These are phyloP conservation scores for Uloborus diversus DNA, from an alignment of 1,140 invertebrate genomes.

Conservation along the genomic window DNA sequence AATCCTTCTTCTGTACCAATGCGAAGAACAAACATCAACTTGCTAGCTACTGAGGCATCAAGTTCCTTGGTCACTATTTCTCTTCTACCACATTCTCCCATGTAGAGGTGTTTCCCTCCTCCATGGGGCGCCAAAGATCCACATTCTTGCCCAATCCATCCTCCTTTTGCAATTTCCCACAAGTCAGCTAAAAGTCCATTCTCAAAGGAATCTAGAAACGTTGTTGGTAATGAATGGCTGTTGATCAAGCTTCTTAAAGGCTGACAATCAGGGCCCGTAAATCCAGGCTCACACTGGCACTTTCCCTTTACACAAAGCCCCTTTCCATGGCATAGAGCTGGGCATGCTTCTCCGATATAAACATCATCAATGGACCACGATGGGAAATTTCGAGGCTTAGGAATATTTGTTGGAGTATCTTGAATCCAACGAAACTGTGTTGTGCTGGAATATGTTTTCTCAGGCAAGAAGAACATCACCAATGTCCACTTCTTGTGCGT, in stretches of 20 bases:
- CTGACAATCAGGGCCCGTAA: slow-evolving; percentile 62
- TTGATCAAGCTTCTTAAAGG: slow-evolving; percentile 48
- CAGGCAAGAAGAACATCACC: slow-evolving; percentile 64
- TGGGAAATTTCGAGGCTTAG: slow-evolving; percentile 48
- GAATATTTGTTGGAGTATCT: slow-evolving; percentile 57
- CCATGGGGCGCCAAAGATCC: slow-evolving; percentile 65
- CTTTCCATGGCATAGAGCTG: slow-evolving; percentile 65
- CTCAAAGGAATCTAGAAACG: slow-evolving; percentile 67
- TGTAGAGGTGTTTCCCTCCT: slow-evolving; percentile 68
- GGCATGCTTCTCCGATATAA: slow-evolving; percentile 66
- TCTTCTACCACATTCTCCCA: slow-evolving; percentile 67
- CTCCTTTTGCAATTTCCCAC: slow-evolving; percentile 66
- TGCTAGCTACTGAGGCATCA: slow-evolving; percentile 64
- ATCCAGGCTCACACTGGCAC: slow-evolving; percentile 66
- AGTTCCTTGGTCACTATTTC: slow-evolving; percentile 66
- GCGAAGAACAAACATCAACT: slow-evolving; percentile 68
- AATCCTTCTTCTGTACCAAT: slow-evolving; percentile 66
- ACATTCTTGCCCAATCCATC: slow-evolving; percentile 66
- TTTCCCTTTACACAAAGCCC: slow-evolving; percentile 65
- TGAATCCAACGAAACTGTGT: slow-evolving; percentile 68
- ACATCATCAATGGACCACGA: slow-evolving; percentile 68
- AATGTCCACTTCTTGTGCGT: slow-evolving; percentile 64
- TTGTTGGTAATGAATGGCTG: slow-evolving; percentile 58
- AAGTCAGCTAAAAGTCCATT: slow-evolving; percentile 62
- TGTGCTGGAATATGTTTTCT: slow-evolving; percentile 66